Conservation (phyloP, 1,140 invertebrate species). For the Eurosta solidaginis region DNA sequence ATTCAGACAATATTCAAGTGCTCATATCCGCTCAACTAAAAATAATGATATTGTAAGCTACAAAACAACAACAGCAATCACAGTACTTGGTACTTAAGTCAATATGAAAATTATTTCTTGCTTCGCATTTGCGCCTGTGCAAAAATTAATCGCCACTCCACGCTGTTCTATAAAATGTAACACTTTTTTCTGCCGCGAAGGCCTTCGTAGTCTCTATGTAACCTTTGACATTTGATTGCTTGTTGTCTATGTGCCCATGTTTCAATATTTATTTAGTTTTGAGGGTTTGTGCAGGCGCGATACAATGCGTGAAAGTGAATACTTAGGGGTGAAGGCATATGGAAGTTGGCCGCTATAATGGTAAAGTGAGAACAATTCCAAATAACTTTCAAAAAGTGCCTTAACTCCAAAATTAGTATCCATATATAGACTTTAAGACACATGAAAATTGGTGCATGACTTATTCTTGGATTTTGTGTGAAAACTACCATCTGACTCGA, state of each 20-base stretch:
- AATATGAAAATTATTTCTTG: not conserved
- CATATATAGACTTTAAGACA: no score
- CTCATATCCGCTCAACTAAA: not conserved
- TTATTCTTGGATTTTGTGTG: no score
- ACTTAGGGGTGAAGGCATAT: not conserved
- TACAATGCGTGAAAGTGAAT: not conserved
- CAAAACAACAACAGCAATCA: not conserved
- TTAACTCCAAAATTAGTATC: no score
- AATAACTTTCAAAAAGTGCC: no score
- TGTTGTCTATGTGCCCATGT: not conserved
- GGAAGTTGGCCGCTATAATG: not conserved
- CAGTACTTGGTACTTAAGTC: not conserved
- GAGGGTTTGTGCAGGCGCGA: not conserved
- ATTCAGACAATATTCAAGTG: constrained; percentile 3
- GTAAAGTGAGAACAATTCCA: no score
- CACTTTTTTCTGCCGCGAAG: not conserved
- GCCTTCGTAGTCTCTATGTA: not conserved
- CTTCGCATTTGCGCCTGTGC: not conserved
- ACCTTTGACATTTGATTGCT: not conserved
- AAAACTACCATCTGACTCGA: no score
- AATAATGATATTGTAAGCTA: not conserved
- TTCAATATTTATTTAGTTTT: not conserved
- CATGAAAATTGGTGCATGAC: no score
- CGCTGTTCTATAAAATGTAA: constrained; percentile 12
- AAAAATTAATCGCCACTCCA: not conserved